These are phyloP conservation scores for Pharmacophagus antenor DNA, from an alignment of 2,888 invertebrate species.

Conservation along the genomic window DNA sequence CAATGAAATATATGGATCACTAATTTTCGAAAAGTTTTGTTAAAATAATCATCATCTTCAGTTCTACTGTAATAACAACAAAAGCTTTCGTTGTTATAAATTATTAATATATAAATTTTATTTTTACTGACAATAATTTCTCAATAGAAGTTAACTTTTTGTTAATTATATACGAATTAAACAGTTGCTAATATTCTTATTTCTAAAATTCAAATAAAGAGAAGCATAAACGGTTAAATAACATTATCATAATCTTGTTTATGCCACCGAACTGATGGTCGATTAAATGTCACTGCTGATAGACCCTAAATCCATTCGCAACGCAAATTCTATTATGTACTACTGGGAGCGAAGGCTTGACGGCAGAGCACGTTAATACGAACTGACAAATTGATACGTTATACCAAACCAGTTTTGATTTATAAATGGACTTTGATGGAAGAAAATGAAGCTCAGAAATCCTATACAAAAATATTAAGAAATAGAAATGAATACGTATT, in stretches of 20 bases:
- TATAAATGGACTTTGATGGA: neutral
- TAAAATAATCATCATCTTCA: too few species aligned
- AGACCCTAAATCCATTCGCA: slow-evolving; percentile 34
- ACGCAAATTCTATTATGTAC: slow-evolving; percentile 36
- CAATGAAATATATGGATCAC: too few species aligned
- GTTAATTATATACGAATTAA: neutral
- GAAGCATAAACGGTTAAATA: slow-evolving; percentile 10
- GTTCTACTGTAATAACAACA: too few species aligned
- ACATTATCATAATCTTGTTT: slow-evolving; percentile 36
- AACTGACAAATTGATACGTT: slow-evolving; percentile 30
- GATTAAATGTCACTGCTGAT: slow-evolving; percentile 31
- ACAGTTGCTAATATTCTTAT: neutral
- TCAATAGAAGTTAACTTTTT: neutral
- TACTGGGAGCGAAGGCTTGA: slow-evolving; percentile 19
- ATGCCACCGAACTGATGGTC: slow-evolving; percentile 23
- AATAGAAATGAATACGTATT: neutral
- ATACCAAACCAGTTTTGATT: slow-evolving; percentile 9
- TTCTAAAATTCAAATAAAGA: neutral
- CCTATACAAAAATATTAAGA: neutral
- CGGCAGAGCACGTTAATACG: slow-evolving; percentile 22
- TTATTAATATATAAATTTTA: neutral
- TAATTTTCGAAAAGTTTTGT: too few species aligned
- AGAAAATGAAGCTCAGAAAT: neutral
- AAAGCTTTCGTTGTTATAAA: neutral
- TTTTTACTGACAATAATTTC: neutral